phyloP scores from a whole-genome alignment of 2,888 invertebrate genomes.

The Coelinius sp. region DNA sequence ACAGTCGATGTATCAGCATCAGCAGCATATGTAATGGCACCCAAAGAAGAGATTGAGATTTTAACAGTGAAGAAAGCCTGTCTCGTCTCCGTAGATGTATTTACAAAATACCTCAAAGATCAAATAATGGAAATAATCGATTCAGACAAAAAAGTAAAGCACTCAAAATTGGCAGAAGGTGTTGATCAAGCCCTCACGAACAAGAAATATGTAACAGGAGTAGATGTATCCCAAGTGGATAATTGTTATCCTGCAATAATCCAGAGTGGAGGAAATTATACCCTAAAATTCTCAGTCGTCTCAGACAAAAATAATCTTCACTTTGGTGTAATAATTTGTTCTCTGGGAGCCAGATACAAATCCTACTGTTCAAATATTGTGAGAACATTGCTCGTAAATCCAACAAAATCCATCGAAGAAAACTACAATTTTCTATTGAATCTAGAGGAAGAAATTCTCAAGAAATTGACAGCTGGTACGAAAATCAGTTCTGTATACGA shows the following conservation, averaged over 20 bases:
- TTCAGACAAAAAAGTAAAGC: slow-evolving; percentile 98
- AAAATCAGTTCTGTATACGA: slow-evolving; percentile 92
- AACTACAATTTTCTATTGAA: slow-evolving; percentile 93
- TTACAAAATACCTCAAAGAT: slow-evolving; percentile 95
- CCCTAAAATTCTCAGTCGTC: slow-evolving; percentile 94
- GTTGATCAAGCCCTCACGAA: slow-evolving; percentile 94
- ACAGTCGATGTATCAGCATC: slow-evolving; percentile 89
- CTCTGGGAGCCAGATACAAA: slow-evolving; percentile 94
- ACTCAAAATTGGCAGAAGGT: slow-evolving; percentile 94
- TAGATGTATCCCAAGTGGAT: slow-evolving; percentile 91
- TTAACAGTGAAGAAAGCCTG: slow-evolving; percentile 93
- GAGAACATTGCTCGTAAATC: slow-evolving; percentile 96
- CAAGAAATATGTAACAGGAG: slow-evolving; percentile 94
- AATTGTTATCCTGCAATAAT: slow-evolving; percentile 99
- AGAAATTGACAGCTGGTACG: slow-evolving; percentile 84
- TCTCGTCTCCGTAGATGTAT: slow-evolving; percentile 93
- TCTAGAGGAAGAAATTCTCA: slow-evolving; percentile 91
- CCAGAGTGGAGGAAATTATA: slow-evolving; percentile 98
- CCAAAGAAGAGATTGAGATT: slow-evolving; percentile 95
- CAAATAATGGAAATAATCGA: slow-evolving; percentile 99
- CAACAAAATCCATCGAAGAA: slow-evolving; percentile 79
- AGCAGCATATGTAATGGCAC: slow-evolving; percentile 89
- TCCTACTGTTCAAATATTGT: slow-evolving; percentile 98
- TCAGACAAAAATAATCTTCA: slow-evolving; percentile 95
- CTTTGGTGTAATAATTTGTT: slow-evolving; percentile 96